Evolutionary conservation across 2,113 vertebrate genomes (phyloP).

Genomic region (Hiodon alosoides): DNA sequence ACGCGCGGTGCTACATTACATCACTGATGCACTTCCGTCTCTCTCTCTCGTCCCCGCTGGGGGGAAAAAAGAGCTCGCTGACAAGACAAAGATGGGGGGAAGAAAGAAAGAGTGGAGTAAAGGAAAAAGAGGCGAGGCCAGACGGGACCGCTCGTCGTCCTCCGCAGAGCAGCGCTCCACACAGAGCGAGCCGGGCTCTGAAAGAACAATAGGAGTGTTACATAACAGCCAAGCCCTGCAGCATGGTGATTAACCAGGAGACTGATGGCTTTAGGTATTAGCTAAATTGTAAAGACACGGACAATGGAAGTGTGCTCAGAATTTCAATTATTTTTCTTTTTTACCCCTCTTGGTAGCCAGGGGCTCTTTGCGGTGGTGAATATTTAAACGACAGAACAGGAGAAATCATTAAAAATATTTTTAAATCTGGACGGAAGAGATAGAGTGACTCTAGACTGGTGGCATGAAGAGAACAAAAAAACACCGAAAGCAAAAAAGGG

Average conservation of each 20-base stretch:
- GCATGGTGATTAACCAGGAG: conserved; percentile 1
- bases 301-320: not conserved
- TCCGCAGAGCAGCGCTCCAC: not conserved
- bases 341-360: not conserved
- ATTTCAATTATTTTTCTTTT: conserved; percentile 16
- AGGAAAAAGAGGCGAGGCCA: not conserved
- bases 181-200: conserved; percentile 2
- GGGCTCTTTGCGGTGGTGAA: not conserved
- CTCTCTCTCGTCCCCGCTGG: not conserved
- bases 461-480: too few species aligned
- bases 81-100: not conserved
- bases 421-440: too few species aligned
- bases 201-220: not conserved
- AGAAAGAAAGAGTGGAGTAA: not conserved
- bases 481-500: too few species aligned
- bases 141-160: not conserved
- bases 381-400: not conserved
- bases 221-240: not conserved
- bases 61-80: too few species aligned
- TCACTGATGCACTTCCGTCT: not conserved
- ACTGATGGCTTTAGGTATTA: not conserved
- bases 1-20: not conserved
- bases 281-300: not conserved
- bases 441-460: too few species aligned
- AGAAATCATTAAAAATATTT: too few species aligned